phyloP scores from a whole-genome alignment of 2,888 invertebrate species.

The Lasius platythorax region DNA sequence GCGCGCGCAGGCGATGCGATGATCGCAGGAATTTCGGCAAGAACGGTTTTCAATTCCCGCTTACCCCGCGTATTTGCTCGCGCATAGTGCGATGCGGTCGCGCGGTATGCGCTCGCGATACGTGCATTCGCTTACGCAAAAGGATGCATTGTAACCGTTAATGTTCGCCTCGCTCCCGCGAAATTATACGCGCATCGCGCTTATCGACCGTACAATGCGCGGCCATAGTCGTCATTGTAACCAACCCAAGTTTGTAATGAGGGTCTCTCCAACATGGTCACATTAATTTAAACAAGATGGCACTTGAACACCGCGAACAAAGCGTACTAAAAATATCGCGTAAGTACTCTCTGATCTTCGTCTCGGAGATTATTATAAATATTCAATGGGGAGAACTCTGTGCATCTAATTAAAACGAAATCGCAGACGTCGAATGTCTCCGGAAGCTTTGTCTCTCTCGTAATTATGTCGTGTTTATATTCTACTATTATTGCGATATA shows the following conservation, averaged over 20 bases:
- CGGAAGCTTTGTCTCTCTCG: not conserved
- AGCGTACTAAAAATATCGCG: conserved; percentile 4
- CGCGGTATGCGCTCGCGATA: conserved; percentile 40
- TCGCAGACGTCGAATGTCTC: not conserved
- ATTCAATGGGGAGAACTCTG: conserved; percentile 8
- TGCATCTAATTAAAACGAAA: not conserved
- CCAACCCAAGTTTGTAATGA: conserved; percentile 48
- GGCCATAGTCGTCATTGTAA: conserved; percentile 54
- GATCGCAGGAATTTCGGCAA: conserved; percentile 61
- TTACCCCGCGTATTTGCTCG: conserved; percentile 9
- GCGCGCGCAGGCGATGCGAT: conserved; percentile 6
- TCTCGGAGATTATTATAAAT: conserved; percentile 23
- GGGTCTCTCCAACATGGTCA: conserved; percentile 44
- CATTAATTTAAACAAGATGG: conserved; percentile 67
- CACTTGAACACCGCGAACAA: conserved; percentile 26
- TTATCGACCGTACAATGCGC: conserved; percentile 69
- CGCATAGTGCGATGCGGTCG: conserved; percentile 35
- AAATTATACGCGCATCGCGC: conserved; percentile 50
- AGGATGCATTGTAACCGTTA: conserved; percentile 65
- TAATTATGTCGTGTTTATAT: conserved; percentile 4
- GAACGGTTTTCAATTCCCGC: conserved; percentile 67
- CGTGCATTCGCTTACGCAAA: conserved; percentile 57
- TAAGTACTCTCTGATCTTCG: not conserved
- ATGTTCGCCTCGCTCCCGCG: conserved; percentile 4
- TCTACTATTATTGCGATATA: not conserved